Base-by-base conservation (phyloP, 2,888 invertebrate genomes). In the Acleris literana region DNA sequence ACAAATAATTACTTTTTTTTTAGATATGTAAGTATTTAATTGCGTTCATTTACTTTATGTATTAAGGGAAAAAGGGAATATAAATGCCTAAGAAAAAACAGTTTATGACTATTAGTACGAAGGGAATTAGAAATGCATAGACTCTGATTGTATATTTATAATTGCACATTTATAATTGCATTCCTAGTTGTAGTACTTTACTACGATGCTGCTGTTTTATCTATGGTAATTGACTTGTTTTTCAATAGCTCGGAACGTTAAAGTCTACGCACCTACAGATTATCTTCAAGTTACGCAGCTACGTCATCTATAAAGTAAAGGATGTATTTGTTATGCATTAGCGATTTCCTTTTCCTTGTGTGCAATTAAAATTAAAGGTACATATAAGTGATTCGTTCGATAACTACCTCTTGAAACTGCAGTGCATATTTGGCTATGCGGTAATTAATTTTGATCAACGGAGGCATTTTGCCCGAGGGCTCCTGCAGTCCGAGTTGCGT, bases 401-500 rank as follows among this genome's bases (percentile, higher is more conserved):
- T 46, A 46, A n/a, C 17, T 46, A 17, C 46, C 6, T 46, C 46
- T 46, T 46, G n/a, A n/a, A 43, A 43, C 20, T 16, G 43, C 43
- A 6, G 3, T 17, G 22, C 55, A 22, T 55, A 55, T 55, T 55
- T 43, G 55, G 57, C 44, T 44, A 54, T 61, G 55, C 65, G 55
- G 55, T 22, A 60, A 29, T 6, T 44, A 60, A 60, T 60, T 60
- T 55, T 51, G 55, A 33, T 55, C 52, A 61, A 17, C 46, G n/a
- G 16, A 16, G 11, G 60, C 55, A 61, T 56, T 54, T 59, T 29
- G 55, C 43, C 43, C 46, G 56, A 54, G 44, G 61, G 61, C 52
- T 33, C 43, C 52, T 48, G 54, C 25, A 6, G 56, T 56, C 56
- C 22, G 60, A 60, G 49, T 55, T 66, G 51, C 39, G 66, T 44